Conservation (phyloP, 2,797 vertebrate species). For the Adrianichthys oophorus region DNA sequence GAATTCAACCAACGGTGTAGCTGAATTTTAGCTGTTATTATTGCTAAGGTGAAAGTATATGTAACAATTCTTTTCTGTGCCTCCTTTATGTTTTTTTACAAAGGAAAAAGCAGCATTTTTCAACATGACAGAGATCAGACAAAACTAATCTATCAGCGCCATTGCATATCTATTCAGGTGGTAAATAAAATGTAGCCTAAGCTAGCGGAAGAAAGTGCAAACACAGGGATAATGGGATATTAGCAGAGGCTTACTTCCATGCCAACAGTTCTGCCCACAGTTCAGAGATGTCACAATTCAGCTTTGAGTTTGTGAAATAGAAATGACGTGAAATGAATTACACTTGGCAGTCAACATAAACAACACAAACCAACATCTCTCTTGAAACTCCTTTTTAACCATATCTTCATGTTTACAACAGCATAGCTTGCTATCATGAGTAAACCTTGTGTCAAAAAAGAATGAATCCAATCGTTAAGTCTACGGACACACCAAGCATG, state of each 20-base stretch:
- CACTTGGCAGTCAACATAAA: not conserved
- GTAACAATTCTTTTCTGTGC: not conserved
- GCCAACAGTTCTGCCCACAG: no score
- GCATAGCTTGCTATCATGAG: conserved; percentile 41
- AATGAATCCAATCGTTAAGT: conserved; percentile 26
- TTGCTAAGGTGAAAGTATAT: conserved; percentile 6
- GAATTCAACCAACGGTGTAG: conserved; percentile 16
- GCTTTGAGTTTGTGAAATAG: conserved; percentile 18
- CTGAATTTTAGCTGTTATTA: conserved; percentile 12
- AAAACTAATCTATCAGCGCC: conserved; percentile 2
- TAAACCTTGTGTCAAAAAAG: conserved; percentile 35
- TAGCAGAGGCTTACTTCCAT: no score
- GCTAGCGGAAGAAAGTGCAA: no score
- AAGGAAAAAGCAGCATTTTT: not conserved
- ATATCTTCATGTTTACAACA: conserved; percentile 52
- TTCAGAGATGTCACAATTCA: not conserved
- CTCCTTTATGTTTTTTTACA: not conserved
- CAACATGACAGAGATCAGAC: not conserved
- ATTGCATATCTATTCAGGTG: conserved; percentile 1
- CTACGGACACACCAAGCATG: no score
- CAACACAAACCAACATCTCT: not conserved
- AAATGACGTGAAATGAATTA: conserved; percentile 4
- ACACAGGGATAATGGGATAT: no score
- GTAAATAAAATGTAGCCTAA: conserved; percentile 8
- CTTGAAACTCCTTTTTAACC: conserved; percentile 46